Evolutionary conservation across 2,888 invertebrate species (phyloP), one percentile per base, ranked within the genome.

Genomic region (Drosophila buzzatii): DNA sequence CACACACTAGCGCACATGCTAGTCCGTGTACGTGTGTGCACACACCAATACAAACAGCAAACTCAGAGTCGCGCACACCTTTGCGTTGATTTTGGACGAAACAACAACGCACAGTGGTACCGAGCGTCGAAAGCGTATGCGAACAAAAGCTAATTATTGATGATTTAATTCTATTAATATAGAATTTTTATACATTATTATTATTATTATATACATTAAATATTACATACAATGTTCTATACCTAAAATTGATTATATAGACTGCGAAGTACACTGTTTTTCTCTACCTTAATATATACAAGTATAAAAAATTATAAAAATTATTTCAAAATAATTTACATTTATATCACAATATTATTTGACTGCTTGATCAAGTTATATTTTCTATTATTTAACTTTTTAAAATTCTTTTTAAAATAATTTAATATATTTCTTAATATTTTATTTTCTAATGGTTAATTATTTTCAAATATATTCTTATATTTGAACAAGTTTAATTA

Each of bases 71-170:
- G 85, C 90, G 85, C 90, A 85, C 90, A 85, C 85, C 85, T 85
- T 90, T 85, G 86, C 85, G 90, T 90, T 85, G 90, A 85, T 85
- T 85, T 85, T 85, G 85, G 85, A 90, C 88, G 90, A 76, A 76
- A 69, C 82, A 65, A 63, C 77, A 64, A 64, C 60, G 77, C 77
- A 78, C 77, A 71, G 81, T 78, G 77, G 77, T 52, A n/a, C 39
- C 35, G n/a, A 18, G 18, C 41, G 27, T 35, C 35, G 9, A 18
- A 27, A 44, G 45, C 49, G 27, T 49, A 10, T 31, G 49, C 51
- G 6, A 35, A 16, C 37, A 45, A 47, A 51, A 59, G 53, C 42
- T 59, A 44, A 76, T 55, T 16, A 27, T 47, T n/a, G 6, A 39
- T 33, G 6, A 49, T 20, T 18, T 51, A 4, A n/a, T n/a, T 1